A percentile compares a stretch with the other conserved stretches of the same genome.
Conservation (phyloP, 2,888 invertebrate genomes). For the Synergus umbraculus region DNA sequence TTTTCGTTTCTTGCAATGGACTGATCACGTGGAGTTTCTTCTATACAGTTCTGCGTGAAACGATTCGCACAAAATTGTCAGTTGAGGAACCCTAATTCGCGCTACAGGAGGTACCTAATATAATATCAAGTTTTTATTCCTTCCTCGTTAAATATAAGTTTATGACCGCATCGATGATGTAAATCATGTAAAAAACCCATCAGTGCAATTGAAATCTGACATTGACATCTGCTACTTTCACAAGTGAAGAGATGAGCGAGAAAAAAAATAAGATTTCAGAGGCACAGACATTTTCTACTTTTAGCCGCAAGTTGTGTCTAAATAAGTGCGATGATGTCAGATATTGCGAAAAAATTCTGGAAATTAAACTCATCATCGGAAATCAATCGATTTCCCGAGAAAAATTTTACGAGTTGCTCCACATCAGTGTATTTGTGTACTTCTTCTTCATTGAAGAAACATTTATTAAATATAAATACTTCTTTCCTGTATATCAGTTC, state of each 20-base stretch:
- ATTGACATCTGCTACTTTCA: conserved; percentile 43
- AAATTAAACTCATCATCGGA: neutral
- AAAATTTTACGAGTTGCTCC: neutral
- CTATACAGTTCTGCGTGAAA: conserved; percentile 23
- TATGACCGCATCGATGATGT: conserved; percentile 8
- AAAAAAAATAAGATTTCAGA: conserved; percentile 7
- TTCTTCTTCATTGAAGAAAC: neutral
- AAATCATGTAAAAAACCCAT: neutral
- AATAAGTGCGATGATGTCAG: conserved; percentile 49
- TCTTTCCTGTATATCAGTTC: no score
- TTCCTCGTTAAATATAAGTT: neutral
- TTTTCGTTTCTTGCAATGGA: conserved; percentile 5
- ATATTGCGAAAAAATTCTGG: conserved; percentile 14
- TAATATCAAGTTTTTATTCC: neutral
- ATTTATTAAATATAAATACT: no score
- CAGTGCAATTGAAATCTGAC: conserved; percentile 42
- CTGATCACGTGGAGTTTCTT: conserved; percentile 4
- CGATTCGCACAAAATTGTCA: conserved; percentile 12
- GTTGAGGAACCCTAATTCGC: conserved; percentile 13
- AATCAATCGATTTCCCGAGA: neutral
- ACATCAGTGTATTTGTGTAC: neutral
- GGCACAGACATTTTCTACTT: conserved; percentile 40
- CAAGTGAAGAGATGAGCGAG: neutral
- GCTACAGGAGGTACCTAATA: conserved; percentile 10
- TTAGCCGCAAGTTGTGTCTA: conserved; percentile 42